Base-by-base conservation (phyloP, 1,140 invertebrate genomes). In the Liolophura sinensis region DNA sequence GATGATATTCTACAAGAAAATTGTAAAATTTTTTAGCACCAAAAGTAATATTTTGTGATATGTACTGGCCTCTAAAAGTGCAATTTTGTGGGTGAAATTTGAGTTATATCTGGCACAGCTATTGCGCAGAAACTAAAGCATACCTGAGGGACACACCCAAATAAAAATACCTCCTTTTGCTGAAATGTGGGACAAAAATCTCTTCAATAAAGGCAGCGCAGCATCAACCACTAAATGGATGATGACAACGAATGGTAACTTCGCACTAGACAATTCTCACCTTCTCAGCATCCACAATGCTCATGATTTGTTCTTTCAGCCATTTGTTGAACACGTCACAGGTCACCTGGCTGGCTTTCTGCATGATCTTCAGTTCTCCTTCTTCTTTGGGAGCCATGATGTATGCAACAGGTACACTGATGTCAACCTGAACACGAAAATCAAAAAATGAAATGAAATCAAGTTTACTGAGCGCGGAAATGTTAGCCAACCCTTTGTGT, bases 271-370 rank as follows among this genome's bases (percentile, higher is more conserved):
- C n/a, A n/a, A n/a, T 59, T 27, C 69, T 79, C 86, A 95, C 93
- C 82, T 88, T 89, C 79, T 99, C 97, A 11, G 93, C 92, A 88
- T 99, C 97, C 79, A 99, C 97, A 73, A 99, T 96, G 82, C 98
- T 95, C 91, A 99, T 97, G 64, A 99, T 94, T 85, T 99, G 94
- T 85, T 97, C 94, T 85, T 96, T 96, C 11, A 99, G 88, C 86
- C 96, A 97, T 79, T 98, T 98, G 31, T 90, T 93, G 82, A 97
- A 99, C 6, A 99, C 89, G 86, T 99, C 96, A 57, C 93, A 92
- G 31, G 96, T 94, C 9, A 96, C 93, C 74, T 93, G 85, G 75
- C 92, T 94, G 0, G 98, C 96, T 87, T 96, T 97, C 83, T 95
- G 97, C 55, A 98, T 90, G n/a, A 92, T 91, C 27, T 91, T 89